Percentiles rank a stretch among this genome's conserved stretches.
phyloP scores from a whole-genome alignment of 2,888 invertebrate genomes.

The Drosophila paramelanica region DNA sequence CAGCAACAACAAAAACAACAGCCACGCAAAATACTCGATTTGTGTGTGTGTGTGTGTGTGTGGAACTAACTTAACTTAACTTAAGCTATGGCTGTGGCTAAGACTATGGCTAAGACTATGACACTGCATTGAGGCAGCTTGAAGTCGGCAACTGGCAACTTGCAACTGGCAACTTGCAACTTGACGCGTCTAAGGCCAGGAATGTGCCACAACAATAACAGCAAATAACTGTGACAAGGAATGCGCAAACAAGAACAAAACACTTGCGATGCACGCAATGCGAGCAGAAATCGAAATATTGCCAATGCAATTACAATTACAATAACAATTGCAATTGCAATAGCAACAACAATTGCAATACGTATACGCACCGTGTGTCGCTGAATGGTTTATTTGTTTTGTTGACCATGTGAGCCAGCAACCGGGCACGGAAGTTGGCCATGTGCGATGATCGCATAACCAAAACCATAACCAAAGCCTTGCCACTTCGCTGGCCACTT shows the following conservation, averaged over 20 bases:
- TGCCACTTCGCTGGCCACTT: constrained; percentile 57
- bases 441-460: constrained; percentile 16
- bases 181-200: constrained; percentile 69
- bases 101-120: constrained; percentile 21
- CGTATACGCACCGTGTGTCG: constrained; percentile 57
- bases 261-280: constrained; percentile 63
- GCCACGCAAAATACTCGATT: constrained; percentile 34
- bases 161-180: constrained; percentile 38
- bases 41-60: too few species aligned
- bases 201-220: constrained; percentile 48
- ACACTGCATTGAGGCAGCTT: neutral
- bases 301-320: constrained; percentile 39
- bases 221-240: constrained; percentile 63
- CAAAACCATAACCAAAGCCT: constrained; percentile 36
- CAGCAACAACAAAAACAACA: constrained; percentile 5
- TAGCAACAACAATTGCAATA: constrained; percentile 43
- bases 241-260: constrained; percentile 74
- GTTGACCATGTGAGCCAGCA: constrained; percentile 41
- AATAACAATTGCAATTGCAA: constrained; percentile 41
- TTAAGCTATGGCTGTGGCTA: constrained; percentile 20
- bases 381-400: constrained; percentile 10
- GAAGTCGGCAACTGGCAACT: constrained; percentile 19
- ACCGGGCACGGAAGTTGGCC: constrained; percentile 26
- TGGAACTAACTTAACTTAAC: constrained; percentile 24
- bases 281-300: constrained; percentile 42